Evolutionary conservation across 2,113 vertebrate species (phyloP), one percentile per base, ranked within the genome.

Genomic region (Raja brachyura): DNA sequence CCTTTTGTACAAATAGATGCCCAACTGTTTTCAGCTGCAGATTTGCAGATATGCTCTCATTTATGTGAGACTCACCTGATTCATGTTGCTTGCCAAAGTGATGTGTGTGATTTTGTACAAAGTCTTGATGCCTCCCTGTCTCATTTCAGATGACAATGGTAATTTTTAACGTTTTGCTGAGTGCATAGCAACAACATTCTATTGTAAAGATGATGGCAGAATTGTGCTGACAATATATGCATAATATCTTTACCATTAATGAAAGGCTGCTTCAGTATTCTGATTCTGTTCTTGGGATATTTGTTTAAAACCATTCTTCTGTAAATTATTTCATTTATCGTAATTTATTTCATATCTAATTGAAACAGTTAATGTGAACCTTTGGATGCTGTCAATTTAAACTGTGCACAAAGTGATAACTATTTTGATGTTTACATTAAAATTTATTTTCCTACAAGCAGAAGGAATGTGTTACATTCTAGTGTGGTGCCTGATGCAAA

Each of bases 381-480:
- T 88, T 31, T 28, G 31, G 83, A 88, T 88, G 28, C 28, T 88
- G 61, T 73, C 20, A 48, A 74, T 73, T 92, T 16, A 54, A 74
- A 92, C 70, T 92, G 66, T 92, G 39, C n/a, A 68, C 13, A 90
- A 90, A 66, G 61, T 68, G 59, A 63, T 14, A 88, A 68, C 86
- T 90, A 68, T 90, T 90, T 68, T 68, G n/a, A 63, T 68, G n/a
- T 66, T 33, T 90, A 90, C 33, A 74, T 92, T 92, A 73, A 92
- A 92, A 92, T 92, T 48, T 92, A 48, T 92, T 92, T 92, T 92
- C 68, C 68, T 73, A 73, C 86, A 92, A 92, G 90, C 33, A 28
- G 33, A 48, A 22, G 10, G 70, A 92, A 54, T 39, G 66, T 70
- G 63, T 73, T 68, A 48, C 39, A 73, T 92, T 92, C 66, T 39